Evolutionary conservation across 2,797 vertebrate species (phyloP), one percentile per base, ranked within the genome.

Genomic region (Muraenolepis orangiensis): DNA sequence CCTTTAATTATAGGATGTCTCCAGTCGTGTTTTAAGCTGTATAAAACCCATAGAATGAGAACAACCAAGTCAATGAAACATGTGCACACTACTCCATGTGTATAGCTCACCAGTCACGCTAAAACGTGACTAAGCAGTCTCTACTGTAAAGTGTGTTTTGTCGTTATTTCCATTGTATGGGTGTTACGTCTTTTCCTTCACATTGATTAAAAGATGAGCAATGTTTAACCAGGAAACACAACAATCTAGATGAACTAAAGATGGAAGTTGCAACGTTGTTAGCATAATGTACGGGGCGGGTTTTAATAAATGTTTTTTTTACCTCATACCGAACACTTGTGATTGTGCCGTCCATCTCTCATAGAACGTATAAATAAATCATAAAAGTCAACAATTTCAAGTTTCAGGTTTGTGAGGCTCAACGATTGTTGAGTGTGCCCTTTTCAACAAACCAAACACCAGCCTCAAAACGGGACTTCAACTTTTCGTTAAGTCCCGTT

Each of bases 21-120:
- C 88, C 66, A 86, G 79, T 86, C 85, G 82, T 76, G 70, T 40
- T 57, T 14, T 12, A 46, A n/a, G 13, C 76, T 82, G 75, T 86
- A 86, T 82, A 76, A 84, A 89, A 90, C 86, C 86, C 88, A 90
- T 86, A 70, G 87, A 91, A 89, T 90, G 84, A 91, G 90, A 91
- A 90, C 87, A 86, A 88, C 85, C 68, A 3, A 66, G 64, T 26
- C 23, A 66, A 66, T 66, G 28, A 66, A 26, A 66, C 23, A 29
- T 66, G 78, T 74, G 67, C 70, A 78, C 72, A 82, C 26, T 77
- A 26, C 74, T 80, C 78, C 67, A 1, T 51, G 2, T 51, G 2
- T n/a, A 46, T 83, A 85, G 74, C 76, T 28, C 6, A 78, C 74
- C 4, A 66, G 10, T 28, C 13, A 4, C 64, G 29, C 8, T 29